These are phyloP conservation scores for Cybosia mesomella DNA, from an alignment of 2,888 invertebrate genomes.

Conservation along the genomic window DNA sequence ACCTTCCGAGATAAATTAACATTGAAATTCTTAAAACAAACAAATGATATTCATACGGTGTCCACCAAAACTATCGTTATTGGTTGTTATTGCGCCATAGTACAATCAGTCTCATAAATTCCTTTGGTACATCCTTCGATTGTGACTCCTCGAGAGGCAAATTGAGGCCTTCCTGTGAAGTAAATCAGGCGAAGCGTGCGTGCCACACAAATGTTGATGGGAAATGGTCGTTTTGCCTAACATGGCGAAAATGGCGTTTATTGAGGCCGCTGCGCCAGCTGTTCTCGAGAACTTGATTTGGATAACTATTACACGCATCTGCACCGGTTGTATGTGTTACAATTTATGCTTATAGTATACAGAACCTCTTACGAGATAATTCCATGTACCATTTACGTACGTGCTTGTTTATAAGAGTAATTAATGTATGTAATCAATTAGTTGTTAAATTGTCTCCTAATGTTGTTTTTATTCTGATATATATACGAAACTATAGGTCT, in stretches of 20 bases:
- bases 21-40: slow-evolving; percentile 70
- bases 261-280: slow-evolving; percentile 59
- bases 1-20: slow-evolving; percentile 61
- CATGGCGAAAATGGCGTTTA: slow-evolving; percentile 49
- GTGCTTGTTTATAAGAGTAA: not conserved
- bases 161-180: slow-evolving; percentile 73
- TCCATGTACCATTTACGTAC: slow-evolving; percentile 3
- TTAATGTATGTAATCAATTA: not conserved
- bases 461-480: not conserved
- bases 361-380: slow-evolving; percentile 13
- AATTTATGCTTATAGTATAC: slow-evolving; percentile 13
- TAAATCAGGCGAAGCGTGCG: slow-evolving; percentile 51
- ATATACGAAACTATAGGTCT: not conserved
- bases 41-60: slow-evolving; percentile 74
- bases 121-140: slow-evolving; percentile 81
- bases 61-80: slow-evolving; percentile 73
- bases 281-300: slow-evolving; percentile 53
- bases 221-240: slow-evolving; percentile 44
- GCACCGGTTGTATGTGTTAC: slow-evolving; percentile 29
- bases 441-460: not conserved
- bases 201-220: slow-evolving; percentile 45
- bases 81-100: slow-evolving; percentile 57
- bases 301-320: slow-evolving; percentile 49
- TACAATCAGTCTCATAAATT: slow-evolving; percentile 68
- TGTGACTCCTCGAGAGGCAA: slow-evolving; percentile 64